Conservation (phyloP, 2,888 invertebrate species). For the Andrena minutula region DNA sequence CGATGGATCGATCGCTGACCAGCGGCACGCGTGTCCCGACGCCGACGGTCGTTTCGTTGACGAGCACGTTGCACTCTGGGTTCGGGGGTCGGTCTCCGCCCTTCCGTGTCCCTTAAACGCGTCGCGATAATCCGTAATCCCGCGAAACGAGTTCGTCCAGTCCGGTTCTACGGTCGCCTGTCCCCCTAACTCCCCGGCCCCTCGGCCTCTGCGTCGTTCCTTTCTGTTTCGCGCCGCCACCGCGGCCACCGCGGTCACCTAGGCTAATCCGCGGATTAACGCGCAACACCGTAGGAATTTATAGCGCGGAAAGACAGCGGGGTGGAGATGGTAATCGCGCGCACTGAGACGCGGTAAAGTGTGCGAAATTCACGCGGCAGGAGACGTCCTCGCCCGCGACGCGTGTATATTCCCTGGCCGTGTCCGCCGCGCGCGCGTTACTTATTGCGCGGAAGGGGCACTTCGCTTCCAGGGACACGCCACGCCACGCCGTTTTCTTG, state of each 20-base stretch:
- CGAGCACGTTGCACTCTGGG: neutral
- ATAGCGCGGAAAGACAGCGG: constrained; percentile 70
- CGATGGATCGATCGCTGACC: neutral
- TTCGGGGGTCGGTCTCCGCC: constrained; percentile 38
- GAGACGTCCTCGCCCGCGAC: constrained; percentile 28
- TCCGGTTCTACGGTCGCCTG: constrained; percentile 22
- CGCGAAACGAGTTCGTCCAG: constrained; percentile 60
- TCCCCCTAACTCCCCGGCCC: neutral
- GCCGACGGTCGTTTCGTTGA: neutral
- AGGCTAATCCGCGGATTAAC: constrained; percentile 72
- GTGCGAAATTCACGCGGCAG: constrained; percentile 64
- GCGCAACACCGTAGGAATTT: constrained; percentile 71
- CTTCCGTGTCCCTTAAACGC: constrained; percentile 48
- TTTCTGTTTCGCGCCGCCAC: constrained; percentile 35
- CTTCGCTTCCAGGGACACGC: constrained; percentile 6
- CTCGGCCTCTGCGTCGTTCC: neutral
- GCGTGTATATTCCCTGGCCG: constrained; percentile 36
- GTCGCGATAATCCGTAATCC: constrained; percentile 64
- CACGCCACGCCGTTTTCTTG: constrained; percentile 7
- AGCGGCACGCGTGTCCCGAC: neutral
- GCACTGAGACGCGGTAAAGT: constrained; percentile 66
- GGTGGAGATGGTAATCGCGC: constrained; percentile 68
- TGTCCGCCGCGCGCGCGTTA: constrained; percentile 28
- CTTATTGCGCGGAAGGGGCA: constrained; percentile 38
- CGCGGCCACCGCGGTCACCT: constrained; percentile 51